These are phyloP conservation scores for Ashinkailepas kermadecensis DNA, from an alignment of 2,888 invertebrate species.

Conservation along the genomic window DNA sequence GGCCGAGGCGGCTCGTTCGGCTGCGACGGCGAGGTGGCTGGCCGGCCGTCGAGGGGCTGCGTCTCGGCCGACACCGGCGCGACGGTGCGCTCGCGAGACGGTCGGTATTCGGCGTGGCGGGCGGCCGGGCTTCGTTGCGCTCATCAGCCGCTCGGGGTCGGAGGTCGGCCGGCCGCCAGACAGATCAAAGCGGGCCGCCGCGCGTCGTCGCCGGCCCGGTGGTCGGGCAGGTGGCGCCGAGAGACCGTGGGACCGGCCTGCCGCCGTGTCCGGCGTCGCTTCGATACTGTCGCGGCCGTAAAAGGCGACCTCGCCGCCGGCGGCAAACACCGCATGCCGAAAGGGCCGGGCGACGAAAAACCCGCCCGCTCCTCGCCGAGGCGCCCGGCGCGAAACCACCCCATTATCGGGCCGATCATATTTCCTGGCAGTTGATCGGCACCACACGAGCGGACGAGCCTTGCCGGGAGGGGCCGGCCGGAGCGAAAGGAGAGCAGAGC, in stretches of 20 bases:
- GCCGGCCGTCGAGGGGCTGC: neutral
- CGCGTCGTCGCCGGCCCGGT: neutral
- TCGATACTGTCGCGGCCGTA: neutral
- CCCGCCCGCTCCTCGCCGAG: neutral
- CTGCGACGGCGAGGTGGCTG: no score
- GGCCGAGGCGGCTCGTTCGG: no score
- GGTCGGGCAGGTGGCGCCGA: no score
- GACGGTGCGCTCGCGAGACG: neutral
- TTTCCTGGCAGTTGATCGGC: no score
- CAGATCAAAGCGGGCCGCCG: neutral
- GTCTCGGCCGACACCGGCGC: neutral
- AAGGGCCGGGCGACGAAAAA: neutral
- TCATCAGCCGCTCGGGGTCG: neutral
- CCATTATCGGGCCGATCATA: no score
- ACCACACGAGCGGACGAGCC: no score
- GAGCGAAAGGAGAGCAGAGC: no score
- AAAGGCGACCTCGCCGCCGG: constrained; percentile 1
- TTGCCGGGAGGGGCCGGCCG: no score
- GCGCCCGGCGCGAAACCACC: neutral
- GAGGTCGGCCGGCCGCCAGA: neutral
- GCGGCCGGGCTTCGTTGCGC: neutral
- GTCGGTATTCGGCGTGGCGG: neutral
- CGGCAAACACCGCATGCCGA: neutral
- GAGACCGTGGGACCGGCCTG: neutral
- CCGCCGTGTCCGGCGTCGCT: neutral